phyloP scores from a whole-genome alignment of 2,797 vertebrate genomes.

The Etheostoma perlongum region DNA sequence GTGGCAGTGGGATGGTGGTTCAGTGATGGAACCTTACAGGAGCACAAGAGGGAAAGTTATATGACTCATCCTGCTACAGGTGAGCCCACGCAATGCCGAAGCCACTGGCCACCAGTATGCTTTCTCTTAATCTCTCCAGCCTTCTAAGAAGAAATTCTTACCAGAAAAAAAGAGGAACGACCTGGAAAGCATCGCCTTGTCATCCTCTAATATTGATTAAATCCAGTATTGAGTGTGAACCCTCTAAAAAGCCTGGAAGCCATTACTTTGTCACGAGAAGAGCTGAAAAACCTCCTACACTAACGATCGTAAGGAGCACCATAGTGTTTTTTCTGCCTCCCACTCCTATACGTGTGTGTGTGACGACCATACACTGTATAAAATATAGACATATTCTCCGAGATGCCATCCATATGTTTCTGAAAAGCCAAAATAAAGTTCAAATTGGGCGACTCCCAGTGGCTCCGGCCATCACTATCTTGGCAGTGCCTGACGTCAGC shows the following conservation, averaged over 20 bases:
- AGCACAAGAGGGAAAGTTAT: slow-evolving; percentile 4
- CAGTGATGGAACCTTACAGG: slow-evolving; percentile 10
- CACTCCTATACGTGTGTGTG: neutral
- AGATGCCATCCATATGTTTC: too few relatives aligned
- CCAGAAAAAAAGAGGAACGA: neutral
- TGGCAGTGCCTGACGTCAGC: too few relatives aligned
- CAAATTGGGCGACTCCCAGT: too few relatives aligned
- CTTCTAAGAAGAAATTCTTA: slow-evolving; percentile 10
- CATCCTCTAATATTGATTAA: neutral
- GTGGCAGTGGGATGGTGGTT: neutral
- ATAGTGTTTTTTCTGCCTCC: neutral
- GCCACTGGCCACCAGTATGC: neutral
- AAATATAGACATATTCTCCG: too few relatives aligned
- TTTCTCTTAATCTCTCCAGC: slow-evolving; percentile 15
- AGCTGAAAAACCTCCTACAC: neutral
- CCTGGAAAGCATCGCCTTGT: slow-evolving; percentile 1
- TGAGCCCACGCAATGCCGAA: neutral
- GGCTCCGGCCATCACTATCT: too few relatives aligned
- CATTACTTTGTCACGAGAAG: slow-evolving; percentile 1
- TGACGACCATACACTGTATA: too few relatives aligned
- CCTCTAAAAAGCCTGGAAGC: neutral
- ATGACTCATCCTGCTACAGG: slow-evolving; percentile 20
- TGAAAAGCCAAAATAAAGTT: too few relatives aligned
- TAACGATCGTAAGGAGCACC: neutral
- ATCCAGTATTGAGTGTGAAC: slow-evolving; percentile 2